Percentiles rank a stretch among this genome's conserved stretches.
These are phyloP conservation scores for Zaprionus lachaisei DNA, from an alignment of 1,140 invertebrate species.

Conservation along the genomic window DNA sequence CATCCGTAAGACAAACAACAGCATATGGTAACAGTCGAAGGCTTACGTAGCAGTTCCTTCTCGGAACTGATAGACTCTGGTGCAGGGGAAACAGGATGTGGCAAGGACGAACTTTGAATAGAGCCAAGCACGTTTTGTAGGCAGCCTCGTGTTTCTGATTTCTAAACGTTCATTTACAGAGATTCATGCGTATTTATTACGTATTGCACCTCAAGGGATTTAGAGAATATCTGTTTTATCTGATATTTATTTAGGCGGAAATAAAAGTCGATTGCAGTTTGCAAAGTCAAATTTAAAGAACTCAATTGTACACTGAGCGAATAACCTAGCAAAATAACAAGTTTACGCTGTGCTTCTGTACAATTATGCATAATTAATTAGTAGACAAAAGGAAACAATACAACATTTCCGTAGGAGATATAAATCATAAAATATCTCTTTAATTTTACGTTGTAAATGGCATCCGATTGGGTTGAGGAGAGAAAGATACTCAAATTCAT, in stretches of 20 bases:
- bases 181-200: neutral
- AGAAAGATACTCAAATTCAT: too few relatives aligned
- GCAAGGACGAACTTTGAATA: neutral
- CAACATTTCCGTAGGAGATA: too few relatives aligned
- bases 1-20: conserved; percentile 71
- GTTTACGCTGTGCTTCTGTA: neutral
- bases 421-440: too few relatives aligned
- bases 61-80: neutral
- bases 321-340: neutral
- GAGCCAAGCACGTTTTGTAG: neutral
- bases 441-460: too few relatives aligned
- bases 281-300: too few relatives aligned
- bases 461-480: too few relatives aligned
- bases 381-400: neutral
- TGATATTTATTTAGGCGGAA: neutral
- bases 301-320: neutral
- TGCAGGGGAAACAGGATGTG: too few relatives aligned
- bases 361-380: neutral
- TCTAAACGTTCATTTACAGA: neutral
- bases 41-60: conserved; percentile 44
- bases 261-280: too few relatives aligned
- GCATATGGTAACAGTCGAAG: conserved; percentile 62
- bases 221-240: neutral
- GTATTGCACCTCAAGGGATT: neutral
- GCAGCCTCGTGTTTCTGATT: conserved; percentile 9